Base-by-base conservation (phyloP, 2,797 vertebrate species). In the Salmo trutta region DNA sequence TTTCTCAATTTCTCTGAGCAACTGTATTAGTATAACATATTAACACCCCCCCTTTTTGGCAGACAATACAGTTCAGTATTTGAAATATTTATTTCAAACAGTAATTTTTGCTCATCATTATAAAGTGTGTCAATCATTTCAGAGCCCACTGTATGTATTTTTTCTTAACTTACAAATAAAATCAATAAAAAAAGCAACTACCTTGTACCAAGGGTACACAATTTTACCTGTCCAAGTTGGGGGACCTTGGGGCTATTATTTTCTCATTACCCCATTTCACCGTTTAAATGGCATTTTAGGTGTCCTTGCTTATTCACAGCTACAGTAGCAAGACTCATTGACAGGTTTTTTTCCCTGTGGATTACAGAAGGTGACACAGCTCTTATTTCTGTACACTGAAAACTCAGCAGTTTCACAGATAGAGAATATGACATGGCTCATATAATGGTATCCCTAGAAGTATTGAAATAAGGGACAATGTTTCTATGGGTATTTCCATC, bases 321-420 rank as follows among this genome's bases (percentile, higher is more conserved):
- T 52, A 19, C 16, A 19, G 56, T n/a, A 33, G 19, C 31, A 16
- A 10, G 27, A 27, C 71, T 21, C 70, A 53, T 59, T 54, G 51
- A 33, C 53, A 68, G 27, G 19, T 8, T 33, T 70, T 33, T 70
- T 41, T 21, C 3, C 54, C 54, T 59, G 27, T 36, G 54, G 72
- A 36, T 15, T 67, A 67, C 27, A 33, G 65, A 67, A 67, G 65
- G 65, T 29, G 65, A 65, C 62, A 66, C 64, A 33, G 62, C 65
- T 67, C 65, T 67, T 67, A 31, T 17, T 67, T 66, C 65, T 66
- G 27, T 66, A 31, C 65, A 66, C 29, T 66, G 24, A 66, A 31
- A 66, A 29, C 10, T 66, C 65, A 31, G 27, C 54, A 31, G 1
- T 36, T 59, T 62, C 33, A 33, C 29, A 21, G 10, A 59, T 41